Evolutionary conservation across 2,797 vertebrate species (phyloP).

Genomic region (Trachops cirrhosus): DNA sequence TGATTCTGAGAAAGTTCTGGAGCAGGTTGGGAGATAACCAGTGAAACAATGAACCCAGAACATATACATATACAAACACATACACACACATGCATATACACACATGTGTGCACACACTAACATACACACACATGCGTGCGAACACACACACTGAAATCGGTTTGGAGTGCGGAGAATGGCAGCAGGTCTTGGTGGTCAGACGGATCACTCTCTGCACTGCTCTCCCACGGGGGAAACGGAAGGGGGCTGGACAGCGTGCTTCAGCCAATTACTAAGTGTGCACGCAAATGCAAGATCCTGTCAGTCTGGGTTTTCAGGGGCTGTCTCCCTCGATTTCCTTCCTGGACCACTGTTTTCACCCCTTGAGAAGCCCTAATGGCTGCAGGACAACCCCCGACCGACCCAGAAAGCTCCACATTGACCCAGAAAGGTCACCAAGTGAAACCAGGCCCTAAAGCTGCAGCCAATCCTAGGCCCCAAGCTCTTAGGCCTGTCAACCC

Average conservation of each 20-base stretch:
- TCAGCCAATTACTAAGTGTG: neutral
- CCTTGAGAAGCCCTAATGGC: neutral
- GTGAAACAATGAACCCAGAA: neutral
- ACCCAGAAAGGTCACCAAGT: neutral
- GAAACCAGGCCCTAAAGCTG: neutral
- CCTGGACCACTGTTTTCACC: neutral
- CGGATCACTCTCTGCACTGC: neutral
- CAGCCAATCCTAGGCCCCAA: neutral
- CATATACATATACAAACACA: neutral
- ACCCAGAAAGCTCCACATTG: neutral
- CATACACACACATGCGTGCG: neutral
- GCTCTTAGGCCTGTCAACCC: neutral
- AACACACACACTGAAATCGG: neutral
- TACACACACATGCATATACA: too few species aligned
- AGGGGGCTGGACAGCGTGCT: neutral
- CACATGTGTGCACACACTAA: accelerated
- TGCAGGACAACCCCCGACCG: neutral
- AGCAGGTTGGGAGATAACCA: neutral
- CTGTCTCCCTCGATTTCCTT: neutral
- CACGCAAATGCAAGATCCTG: neutral
- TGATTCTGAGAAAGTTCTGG: neutral
- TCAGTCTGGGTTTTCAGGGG: neutral
- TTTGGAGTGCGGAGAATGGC: neutral
- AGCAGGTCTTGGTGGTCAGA: neutral
- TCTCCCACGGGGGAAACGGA: neutral